These are phyloP conservation scores for Arnoldichthys spilopterus DNA, from an alignment of 2,797 vertebrate genomes.

Conservation along the genomic window DNA sequence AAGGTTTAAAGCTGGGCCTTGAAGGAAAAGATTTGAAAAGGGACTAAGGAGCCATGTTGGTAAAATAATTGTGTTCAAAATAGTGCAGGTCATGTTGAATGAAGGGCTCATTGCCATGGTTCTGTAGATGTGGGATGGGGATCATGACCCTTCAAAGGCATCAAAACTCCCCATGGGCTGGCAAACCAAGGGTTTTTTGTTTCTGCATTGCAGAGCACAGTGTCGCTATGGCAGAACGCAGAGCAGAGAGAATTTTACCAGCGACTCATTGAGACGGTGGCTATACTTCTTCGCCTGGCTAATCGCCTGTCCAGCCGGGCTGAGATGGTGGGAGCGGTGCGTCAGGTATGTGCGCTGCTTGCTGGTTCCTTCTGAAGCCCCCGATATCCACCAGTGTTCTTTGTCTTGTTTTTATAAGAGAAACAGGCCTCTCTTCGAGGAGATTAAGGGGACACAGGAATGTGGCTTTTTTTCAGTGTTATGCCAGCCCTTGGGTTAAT, in stretches of 20 bases:
- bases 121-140: not conserved
- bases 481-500: constrained; percentile 49
- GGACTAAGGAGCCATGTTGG: too few relatives aligned
- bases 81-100: too few relatives aligned
- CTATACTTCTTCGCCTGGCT: constrained; percentile 88
- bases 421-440: constrained; percentile 9
- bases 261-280: constrained; percentile 88
- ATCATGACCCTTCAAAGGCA: not conserved
- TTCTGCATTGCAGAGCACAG: constrained; percentile 79
- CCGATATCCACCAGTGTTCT: not conserved
- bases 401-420: constrained; percentile 23
- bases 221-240: constrained; percentile 88
- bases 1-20: too few relatives aligned
- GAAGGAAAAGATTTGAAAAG: too few relatives aligned
- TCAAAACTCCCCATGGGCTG: constrained; percentile 1
- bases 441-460: constrained; percentile 33
- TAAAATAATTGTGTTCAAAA: too few relatives aligned
- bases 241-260: constrained; percentile 94
- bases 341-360: constrained; percentile 82
- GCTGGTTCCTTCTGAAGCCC: not conserved
- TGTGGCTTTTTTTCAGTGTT: constrained; percentile 55
- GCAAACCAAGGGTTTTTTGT: not conserved
- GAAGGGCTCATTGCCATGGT: too few relatives aligned
- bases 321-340: constrained; percentile 93
- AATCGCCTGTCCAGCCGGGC: constrained; percentile 92